These are phyloP conservation scores for Trichonephila clavata DNA, from an alignment of 1,140 invertebrate genomes.

Conservation along the genomic window DNA sequence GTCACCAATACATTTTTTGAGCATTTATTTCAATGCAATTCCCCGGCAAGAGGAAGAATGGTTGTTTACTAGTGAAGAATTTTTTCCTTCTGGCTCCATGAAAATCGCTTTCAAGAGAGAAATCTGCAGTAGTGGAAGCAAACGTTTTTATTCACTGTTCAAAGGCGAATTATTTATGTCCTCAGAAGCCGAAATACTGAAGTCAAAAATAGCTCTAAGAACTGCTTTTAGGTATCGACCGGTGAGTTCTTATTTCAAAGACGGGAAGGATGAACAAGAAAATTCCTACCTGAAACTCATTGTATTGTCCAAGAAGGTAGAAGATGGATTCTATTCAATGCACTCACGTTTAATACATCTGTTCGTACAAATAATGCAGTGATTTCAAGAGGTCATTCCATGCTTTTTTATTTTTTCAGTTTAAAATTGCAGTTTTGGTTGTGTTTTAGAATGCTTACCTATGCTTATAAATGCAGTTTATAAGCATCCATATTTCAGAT, in stretches of 20 bases:
- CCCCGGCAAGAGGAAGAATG: background rate
- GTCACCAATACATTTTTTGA: background rate
- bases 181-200: conserved; percentile 6
- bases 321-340: background rate
- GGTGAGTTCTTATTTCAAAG: conserved; percentile 38
- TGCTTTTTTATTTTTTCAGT: background rate
- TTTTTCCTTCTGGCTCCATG: conserved; percentile 1
- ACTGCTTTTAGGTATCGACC: conserved; percentile 50
- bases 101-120: conserved; percentile 27
- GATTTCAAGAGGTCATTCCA: background rate
- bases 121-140: conserved; percentile 8
- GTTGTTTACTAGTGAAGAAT: background rate
- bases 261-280: conserved; percentile 9
- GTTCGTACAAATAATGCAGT: no score
- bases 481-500: no score
- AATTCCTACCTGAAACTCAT: conserved; percentile 14
- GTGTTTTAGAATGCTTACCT: no score
- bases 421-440: no score
- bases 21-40: background rate
- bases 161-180: conserved; percentile 50
- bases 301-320: background rate
- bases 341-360: background rate
- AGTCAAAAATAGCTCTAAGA: conserved; percentile 49
- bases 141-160: conserved; percentile 39
- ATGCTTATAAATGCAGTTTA: no score